phyloP scores from a whole-genome alignment of 92 coral and sea anemone species.

The Parazoanthus darwini region DNA sequence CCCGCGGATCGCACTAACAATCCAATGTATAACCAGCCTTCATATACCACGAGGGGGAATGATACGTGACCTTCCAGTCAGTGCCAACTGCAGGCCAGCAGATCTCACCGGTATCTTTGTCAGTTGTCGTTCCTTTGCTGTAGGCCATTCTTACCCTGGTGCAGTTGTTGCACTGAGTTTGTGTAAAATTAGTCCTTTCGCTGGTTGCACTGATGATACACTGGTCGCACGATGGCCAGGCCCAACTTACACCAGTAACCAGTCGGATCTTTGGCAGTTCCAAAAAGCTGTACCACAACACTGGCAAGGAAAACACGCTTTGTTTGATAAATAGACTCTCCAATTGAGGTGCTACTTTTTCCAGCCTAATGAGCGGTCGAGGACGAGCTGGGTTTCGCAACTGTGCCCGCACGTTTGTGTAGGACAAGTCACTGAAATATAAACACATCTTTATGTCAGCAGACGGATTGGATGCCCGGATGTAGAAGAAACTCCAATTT shows the following conservation, averaged over 20 bases:
- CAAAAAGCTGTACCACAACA: neutral
- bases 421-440: conserved; percentile 1
- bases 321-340: neutral
- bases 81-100: neutral
- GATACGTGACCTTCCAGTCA: neutral
- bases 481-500: too few relatives aligned
- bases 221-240: neutral
- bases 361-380: neutral
- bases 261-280: neutral
- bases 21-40: neutral
- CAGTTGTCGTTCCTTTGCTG: neutral
- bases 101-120: neutral
- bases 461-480: neutral
- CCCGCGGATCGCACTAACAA: neutral
- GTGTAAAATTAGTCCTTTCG: neutral
- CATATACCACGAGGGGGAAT: neutral
- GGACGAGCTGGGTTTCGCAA: neutral
- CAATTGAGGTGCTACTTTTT: neutral
- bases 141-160: neutral
- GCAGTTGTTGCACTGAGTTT: neutral
- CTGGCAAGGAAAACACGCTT: neutral
- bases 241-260: neutral
- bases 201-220: neutral
- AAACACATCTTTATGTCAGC: neutral
- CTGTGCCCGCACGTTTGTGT: neutral